Base-by-base conservation (phyloP, 2,797 vertebrate genomes). In the Rhincodon typus region DNA sequence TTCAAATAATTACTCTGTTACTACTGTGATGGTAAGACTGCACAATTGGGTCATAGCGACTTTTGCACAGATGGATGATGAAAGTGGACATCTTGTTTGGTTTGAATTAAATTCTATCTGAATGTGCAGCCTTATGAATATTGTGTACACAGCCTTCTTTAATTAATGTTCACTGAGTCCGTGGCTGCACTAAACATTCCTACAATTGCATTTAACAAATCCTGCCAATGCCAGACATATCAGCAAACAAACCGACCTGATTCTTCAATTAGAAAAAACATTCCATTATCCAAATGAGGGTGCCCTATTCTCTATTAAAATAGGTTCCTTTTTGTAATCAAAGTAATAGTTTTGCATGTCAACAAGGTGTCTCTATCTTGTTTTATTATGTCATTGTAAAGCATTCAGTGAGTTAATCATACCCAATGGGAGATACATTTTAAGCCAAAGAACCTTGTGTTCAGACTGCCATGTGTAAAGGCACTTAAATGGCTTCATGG, bases 221-320 rank as follows among this genome's bases (percentile, higher is more conserved):
- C 12, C 42, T 77, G 67, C 94, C 94, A 77, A 77, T 7, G 50
- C 30, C 94, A 53, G 97, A 97, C 97, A 97, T 97, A 97, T 97
- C 97, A 96, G 97, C 97, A 97, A 97, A 97, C 97, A 97, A 97
- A 97, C 96, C 96, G 96, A 96, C 97, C 96, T 96, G 96, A 21
- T 95, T 96, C 77, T 96, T 97, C 97, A 97, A 97, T 97, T 97
- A 97, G 97, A 97, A 96, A 3, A 96, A 97, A 97, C 96, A 97
- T 97, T 97, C 97, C 97, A 97, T 98, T 97, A 97, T 97, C 97
- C 95, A 97, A 97, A 97, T 97, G 97, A 97, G 96, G 96, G 96
- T 96, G 97, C 96, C 96, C 96, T 96, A 96, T 95, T 96, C 96
- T 96, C 90, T 96, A 95, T 96, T 96, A 96, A 94, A 34, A 27